Base-by-base conservation (phyloP, 2,888 invertebrate species). In the Amitus sp. region DNA sequence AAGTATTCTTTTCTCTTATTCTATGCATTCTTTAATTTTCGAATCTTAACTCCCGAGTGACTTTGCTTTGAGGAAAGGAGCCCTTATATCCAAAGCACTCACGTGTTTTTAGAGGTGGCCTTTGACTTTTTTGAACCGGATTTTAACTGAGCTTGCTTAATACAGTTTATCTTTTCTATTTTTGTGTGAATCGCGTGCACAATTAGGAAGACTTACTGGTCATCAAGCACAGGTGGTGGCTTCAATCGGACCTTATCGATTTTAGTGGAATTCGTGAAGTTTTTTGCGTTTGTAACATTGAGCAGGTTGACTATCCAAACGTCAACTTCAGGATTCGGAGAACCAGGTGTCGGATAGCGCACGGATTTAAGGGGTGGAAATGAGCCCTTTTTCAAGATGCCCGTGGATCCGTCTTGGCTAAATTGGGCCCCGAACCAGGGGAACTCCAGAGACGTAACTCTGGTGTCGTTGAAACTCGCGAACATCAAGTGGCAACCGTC, bases 271-370 rank as follows among this genome's bases (percentile, higher is more conserved):
- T 65, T 65, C 1, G 66, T 47, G n/a, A 62, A 60, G 40, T 66
- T 67, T 2, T 30, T 30, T 7, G 30, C 15, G 66, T 86, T 86
- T 45, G 87, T 88, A 50, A 86, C 78, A 81, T 92, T 90, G 68
- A 86, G 86, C 62, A 94, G 87, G 75, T 92, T 90, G 68, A 93
- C 87, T 67, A 96, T 87, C 89, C 91, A 94, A 54, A 96, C 85
- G 71, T 88, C 89, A 53, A 93, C 93, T 76, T 89, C 90, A 15
- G 96, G 96, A 86, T 95, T 96, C 40, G 89, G 86, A 65, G 93
- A 90, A 65, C 94, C 95, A 65, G 95, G 94, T 81, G 93, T 95
- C 43, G 95, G 94, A 85, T 94, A 95, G 79, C 93, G 88, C 72
- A 95, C 86, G 74, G 90, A 89, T 81, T 88, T 86, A 58, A 92